These are phyloP conservation scores for Pantherophis alleghaniensis DNA, from an alignment of 2,797 vertebrate genomes.

Conservation along the genomic window DNA sequence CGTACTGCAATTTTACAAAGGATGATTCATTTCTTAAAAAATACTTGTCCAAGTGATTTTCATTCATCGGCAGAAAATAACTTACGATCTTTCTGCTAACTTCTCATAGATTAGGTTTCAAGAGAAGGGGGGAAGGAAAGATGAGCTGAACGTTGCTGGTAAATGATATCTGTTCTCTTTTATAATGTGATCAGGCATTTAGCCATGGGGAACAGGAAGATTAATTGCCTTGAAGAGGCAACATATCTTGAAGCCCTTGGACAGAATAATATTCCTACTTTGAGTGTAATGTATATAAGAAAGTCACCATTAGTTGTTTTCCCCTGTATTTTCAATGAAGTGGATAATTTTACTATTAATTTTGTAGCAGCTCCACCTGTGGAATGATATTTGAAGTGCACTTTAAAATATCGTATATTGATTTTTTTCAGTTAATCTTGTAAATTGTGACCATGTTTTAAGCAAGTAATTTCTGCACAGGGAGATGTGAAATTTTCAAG, in stretches of 20 bases:
- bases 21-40: not conserved
- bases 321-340: not conserved
- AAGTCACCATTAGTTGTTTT: constrained; percentile 46
- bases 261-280: constrained; percentile 56
- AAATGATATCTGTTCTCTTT: constrained; percentile 46
- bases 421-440: constrained; percentile 26
- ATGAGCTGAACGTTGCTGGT: constrained; percentile 18
- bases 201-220: constrained; percentile 62
- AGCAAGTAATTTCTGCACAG: not conserved
- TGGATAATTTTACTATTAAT: constrained; percentile 54
- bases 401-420: constrained; percentile 1
- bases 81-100: constrained; percentile 1
- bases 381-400: constrained; percentile 58
- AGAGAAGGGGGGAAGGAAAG: constrained; percentile 10
- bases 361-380: constrained; percentile 74
- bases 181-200: constrained; percentile 47
- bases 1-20: constrained; percentile 1
- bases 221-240: constrained; percentile 60
- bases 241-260: constrained; percentile 60
- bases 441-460: not conserved
- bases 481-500: not conserved
- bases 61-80: constrained; percentile 6
- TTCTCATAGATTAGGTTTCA: constrained; percentile 24
- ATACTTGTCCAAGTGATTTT: not conserved
- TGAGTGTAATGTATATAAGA: constrained; percentile 39